These are phyloP conservation scores for Ceratoteleas bidentatus DNA, from an alignment of 1,140 invertebrate species.

Conservation along the genomic window DNA sequence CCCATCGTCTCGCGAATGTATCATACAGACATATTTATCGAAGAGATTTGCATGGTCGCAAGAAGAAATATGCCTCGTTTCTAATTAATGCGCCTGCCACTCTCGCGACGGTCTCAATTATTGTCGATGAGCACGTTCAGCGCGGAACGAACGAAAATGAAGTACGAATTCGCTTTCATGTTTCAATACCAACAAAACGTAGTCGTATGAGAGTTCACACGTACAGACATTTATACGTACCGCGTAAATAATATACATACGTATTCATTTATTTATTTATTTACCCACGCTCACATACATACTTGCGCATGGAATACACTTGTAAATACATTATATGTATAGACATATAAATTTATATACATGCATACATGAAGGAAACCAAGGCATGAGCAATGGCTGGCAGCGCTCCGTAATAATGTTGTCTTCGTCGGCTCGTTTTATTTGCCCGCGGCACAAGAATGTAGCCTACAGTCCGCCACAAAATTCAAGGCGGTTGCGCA, in stretches of 20 bases:
- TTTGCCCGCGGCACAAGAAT: constrained; percentile 81
- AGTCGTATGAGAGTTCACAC: constrained; percentile 1
- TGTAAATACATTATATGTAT: not conserved
- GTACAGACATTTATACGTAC: constrained; percentile 39
- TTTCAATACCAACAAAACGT: constrained; percentile 57
- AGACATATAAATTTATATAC: constrained; percentile 43
- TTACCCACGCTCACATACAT: constrained; percentile 19
- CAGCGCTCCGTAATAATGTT: constrained; percentile 80
- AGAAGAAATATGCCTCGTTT: constrained; percentile 70
- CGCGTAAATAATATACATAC: constrained; percentile 29
- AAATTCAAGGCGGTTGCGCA: constrained; percentile 79
- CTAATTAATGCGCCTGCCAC: constrained; percentile 73
- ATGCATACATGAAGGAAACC: constrained; percentile 75
- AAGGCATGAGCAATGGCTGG: constrained; percentile 81
- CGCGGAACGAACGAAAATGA: constrained; percentile 67
- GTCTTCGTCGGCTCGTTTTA: constrained; percentile 80
- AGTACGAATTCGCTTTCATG: constrained; percentile 68
- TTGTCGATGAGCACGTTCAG: constrained; percentile 70
- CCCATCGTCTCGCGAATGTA: constrained; percentile 11
- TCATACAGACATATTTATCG: constrained; percentile 42
- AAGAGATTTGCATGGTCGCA: constrained; percentile 44
- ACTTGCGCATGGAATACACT: not conserved
- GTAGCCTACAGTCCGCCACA: constrained; percentile 80
- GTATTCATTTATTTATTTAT: constrained; percentile 38
- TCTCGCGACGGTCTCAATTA: constrained; percentile 74